phyloP scores from a whole-genome alignment of 2,888 invertebrate species.

The Acleris sparsana region DNA sequence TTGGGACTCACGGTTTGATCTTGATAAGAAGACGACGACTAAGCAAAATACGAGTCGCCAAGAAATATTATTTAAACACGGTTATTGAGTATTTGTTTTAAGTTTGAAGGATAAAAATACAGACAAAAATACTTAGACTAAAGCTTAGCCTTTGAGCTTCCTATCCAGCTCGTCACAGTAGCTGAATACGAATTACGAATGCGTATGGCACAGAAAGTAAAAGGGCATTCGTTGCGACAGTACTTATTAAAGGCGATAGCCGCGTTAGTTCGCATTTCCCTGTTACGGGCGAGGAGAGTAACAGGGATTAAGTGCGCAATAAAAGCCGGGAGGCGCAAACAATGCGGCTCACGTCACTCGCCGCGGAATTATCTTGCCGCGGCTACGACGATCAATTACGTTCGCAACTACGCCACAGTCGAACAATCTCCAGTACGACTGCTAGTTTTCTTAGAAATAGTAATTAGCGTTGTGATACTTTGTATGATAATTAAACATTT shows the following conservation, averaged over 20 bases:
- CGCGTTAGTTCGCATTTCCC: conserved; percentile 70
- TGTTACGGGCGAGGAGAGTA: conserved; percentile 43
- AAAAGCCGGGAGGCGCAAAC: conserved; percentile 63
- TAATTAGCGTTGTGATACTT: no score
- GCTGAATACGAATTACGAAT: not conserved
- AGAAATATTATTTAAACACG: no score
- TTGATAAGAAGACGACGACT: no score
- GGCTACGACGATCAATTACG: conserved; percentile 78
- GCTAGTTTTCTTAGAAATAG: not conserved
- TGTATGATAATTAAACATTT: no score
- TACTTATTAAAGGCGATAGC: conserved; percentile 27
- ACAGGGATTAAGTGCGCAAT: conserved; percentile 56
- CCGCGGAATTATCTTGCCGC: conserved; percentile 74
- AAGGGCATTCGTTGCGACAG: conserved; percentile 9
- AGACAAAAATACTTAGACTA: no score
- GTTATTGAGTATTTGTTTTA: no score
- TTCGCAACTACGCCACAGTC: conserved; percentile 73
- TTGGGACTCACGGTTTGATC: no score
- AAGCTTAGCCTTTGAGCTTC: no score
- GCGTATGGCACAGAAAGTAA: not conserved
- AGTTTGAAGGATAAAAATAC: no score
- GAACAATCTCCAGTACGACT: conserved; percentile 47
- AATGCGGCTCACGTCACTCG: conserved; percentile 78
- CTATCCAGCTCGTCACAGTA: not conserved
- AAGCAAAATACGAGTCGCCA: no score